Evolutionary conservation across 2,888 invertebrate species (phyloP).

Genomic region (Parelbella ahira): DNA sequence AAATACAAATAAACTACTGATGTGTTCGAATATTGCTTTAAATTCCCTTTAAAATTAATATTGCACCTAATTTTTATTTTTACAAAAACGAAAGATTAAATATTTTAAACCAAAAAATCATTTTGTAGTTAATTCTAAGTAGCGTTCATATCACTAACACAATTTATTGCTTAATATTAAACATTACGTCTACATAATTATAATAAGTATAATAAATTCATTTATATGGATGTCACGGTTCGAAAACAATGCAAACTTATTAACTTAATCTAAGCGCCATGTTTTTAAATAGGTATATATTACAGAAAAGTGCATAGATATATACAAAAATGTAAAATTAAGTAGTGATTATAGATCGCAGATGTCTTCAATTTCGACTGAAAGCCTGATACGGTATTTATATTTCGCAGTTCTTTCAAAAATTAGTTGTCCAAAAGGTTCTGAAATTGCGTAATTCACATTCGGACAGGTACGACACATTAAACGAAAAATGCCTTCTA

Average conservation of each 20-base stretch:
- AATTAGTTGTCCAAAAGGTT: too few species aligned
- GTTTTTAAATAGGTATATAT: too few species aligned
- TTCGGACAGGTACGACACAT: too few species aligned
- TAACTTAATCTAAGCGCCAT: not conserved
- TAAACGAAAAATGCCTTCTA: too few species aligned
- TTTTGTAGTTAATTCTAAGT: conserved; percentile 37
- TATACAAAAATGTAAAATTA: too few species aligned
- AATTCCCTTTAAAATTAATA: conserved; percentile 61
- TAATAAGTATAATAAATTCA: conserved; percentile 62
- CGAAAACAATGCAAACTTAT: conserved; percentile 18
- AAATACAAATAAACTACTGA: conserved; percentile 45
- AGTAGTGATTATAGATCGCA: too few species aligned
- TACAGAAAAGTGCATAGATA: too few species aligned
- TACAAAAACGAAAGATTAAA: conserved; percentile 30
- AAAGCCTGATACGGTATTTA: too few species aligned
- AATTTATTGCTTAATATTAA: conserved; percentile 64
- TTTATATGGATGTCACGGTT: conserved; percentile 55
- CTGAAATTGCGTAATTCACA: too few species aligned
- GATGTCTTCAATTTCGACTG: too few species aligned
- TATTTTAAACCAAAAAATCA: conserved; percentile 30
- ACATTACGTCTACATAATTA: conserved; percentile 45
- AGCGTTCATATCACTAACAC: conserved; percentile 70
- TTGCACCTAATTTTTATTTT: conserved; percentile 55
- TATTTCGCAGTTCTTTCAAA: too few species aligned
- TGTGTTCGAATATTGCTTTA: conserved; percentile 70